Evolutionary conservation across 1,140 invertebrate genomes (phyloP), one percentile per base, ranked within the genome.

Genomic region (Mylabris phalerata): DNA sequence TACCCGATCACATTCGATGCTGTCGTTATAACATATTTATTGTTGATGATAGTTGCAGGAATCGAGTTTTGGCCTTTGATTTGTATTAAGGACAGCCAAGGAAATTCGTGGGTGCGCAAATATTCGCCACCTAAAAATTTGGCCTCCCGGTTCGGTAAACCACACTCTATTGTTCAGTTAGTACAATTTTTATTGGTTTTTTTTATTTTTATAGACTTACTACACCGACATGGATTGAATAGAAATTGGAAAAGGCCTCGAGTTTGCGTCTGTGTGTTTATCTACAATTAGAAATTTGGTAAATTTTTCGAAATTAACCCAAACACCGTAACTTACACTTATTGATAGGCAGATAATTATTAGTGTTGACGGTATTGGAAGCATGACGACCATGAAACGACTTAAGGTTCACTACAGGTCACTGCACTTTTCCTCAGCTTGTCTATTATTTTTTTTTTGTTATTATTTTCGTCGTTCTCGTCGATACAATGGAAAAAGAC

Each of bases 11-110:
- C 57, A 50, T 71, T 70, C 46, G 75, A 77, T 1, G 80, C 79
- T 9, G 78, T 72, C 10, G 80, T 82, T 27, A 83, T 50, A 2
- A 83, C 67, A 59, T 81, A 81, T 63, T 75, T 75, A 65, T 82
- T 77, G 57, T 81, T 82, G 64, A 82, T 79, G 26, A 83, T 60
- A 39, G 75, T 71, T 25, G 78, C 82, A 39, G 72, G 73, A 39
- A 78, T 52, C 7, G 67, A 55, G 3, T 54, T 55, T 5, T 63
- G 52, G 19, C 60, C 64, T 19, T 68, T 68, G 3, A 76, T 62
- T 48, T 77, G 67, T 49, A 57, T 50, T 24, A 25, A 10, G 13
- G 13, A 32, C 39, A 57, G 68, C 81, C 81, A 83, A 1, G 80
- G 80, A 70, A 79, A 80, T 57, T 80, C 76, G 57, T 81, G 75